Conservation (phyloP, 1,140 invertebrate genomes). For the Calephelis nemesis region DNA sequence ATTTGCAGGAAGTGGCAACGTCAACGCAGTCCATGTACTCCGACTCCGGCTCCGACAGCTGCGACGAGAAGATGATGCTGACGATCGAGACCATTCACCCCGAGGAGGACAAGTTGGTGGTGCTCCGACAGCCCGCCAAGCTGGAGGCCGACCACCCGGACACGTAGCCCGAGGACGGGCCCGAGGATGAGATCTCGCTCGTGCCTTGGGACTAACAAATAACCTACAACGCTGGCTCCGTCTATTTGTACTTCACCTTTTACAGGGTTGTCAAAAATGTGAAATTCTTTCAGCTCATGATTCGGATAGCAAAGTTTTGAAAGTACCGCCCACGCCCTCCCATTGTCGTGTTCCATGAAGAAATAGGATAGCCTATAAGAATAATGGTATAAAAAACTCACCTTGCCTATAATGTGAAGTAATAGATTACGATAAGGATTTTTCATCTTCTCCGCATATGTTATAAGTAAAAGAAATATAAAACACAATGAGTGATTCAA, state of each 20-base stretch:
- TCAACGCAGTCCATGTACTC: conserved; percentile 72
- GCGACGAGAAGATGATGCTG: conserved; percentile 76
- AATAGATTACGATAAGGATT: conserved; percentile 1
- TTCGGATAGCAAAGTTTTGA: no score
- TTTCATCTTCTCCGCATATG: neutral
- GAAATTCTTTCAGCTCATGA: neutral
- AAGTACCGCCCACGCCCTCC: no score
- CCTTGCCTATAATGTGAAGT: neutral
- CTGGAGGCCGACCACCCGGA: conserved; percentile 55
- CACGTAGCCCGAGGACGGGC: conserved; percentile 43
- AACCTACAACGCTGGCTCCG: neutral
- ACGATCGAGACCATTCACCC: conserved; percentile 74
- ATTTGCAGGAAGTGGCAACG: conserved; percentile 65
- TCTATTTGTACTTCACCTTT: neutral
- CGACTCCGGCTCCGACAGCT: conserved; percentile 73
- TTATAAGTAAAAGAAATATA: conserved; percentile 6
- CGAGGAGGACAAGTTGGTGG: conserved; percentile 63
- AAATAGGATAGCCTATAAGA: no score
- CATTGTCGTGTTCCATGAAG: no score
- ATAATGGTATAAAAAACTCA: no score
- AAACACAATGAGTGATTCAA: neutral
- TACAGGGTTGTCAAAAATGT: neutral
- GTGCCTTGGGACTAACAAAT: conserved; percentile 5
- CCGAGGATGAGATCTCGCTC: conserved; percentile 2
- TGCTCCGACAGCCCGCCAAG: conserved; percentile 55